Evolutionary conservation across 2,888 invertebrate species (phyloP).

Genomic region (Lasioglossum pauxillum): DNA sequence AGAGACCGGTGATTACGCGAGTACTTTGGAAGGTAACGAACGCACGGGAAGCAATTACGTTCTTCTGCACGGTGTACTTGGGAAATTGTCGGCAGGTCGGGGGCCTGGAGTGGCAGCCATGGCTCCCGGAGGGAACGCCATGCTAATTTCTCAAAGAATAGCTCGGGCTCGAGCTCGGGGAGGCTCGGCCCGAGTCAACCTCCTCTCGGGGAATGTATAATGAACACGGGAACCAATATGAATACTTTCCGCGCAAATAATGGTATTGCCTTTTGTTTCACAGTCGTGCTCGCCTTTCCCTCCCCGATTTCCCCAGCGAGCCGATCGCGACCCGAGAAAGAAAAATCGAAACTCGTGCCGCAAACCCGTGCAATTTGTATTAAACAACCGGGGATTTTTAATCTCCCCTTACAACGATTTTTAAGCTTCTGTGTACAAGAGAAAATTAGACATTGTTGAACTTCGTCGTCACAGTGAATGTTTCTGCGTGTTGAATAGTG

Average conservation of each 20-base stretch:
- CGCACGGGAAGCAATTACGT: slow-evolving; percentile 21
- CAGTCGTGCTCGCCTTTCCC: neutral
- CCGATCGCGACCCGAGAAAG: neutral
- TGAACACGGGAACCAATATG: slow-evolving; percentile 11
- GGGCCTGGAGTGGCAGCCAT: slow-evolving; percentile 2
- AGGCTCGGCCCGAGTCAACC: neutral
- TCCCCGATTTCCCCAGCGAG: neutral
- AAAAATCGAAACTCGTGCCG: neutral
- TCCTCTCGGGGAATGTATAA: slow-evolving; percentile 2
- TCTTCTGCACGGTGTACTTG: neutral
- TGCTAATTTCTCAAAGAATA: slow-evolving; percentile 25
- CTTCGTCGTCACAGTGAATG: too few relatives aligned
- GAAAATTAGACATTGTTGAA: too few relatives aligned
- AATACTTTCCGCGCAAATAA: slow-evolving; percentile 7
- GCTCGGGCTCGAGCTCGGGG: slow-evolving; percentile 9
- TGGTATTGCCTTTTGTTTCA: neutral
- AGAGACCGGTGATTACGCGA: neutral
- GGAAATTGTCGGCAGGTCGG: slow-evolving; percentile 12
- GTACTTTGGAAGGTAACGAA: neutral
- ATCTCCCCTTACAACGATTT: neutral
- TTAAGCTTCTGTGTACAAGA: neutral
- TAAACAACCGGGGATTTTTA: neutral
- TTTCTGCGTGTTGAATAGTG: too few relatives aligned
- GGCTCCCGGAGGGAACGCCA: slow-evolving; percentile 3
- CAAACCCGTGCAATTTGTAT: neutral